Conservation (phyloP, 2,797 vertebrate species). For the Clarias pachynema region DNA sequence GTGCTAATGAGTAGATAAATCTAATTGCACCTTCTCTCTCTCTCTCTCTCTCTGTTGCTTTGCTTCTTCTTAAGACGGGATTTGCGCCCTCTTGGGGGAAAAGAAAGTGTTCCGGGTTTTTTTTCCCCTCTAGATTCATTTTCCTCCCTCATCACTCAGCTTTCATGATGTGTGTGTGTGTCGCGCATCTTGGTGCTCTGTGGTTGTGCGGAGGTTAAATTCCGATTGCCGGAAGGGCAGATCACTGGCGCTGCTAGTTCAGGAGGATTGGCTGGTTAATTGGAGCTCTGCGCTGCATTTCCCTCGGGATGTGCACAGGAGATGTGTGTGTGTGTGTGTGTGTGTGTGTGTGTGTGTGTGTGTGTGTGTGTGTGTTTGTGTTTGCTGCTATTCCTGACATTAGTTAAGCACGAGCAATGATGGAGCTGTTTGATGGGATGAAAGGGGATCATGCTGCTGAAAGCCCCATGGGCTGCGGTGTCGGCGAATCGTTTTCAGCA, state of each 20-base stretch:
- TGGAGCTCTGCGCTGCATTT: slow-evolving; percentile 50
- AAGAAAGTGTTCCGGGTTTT: not conserved
- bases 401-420: slow-evolving; percentile 23
- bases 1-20: slow-evolving; percentile 82
- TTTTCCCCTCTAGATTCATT: not conserved
- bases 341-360: slow-evolving; percentile 18
- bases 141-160: not conserved
- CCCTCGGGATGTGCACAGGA: slow-evolving; percentile 46
- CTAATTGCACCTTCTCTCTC: slow-evolving; percentile 57
- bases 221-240: slow-evolving; percentile 50
- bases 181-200: not conserved
- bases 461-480: not conserved
- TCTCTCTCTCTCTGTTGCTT: slow-evolving; percentile 11
- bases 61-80: slow-evolving; percentile 5
- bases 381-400: slow-evolving; percentile 29
- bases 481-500: not conserved
- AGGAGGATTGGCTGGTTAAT: slow-evolving; percentile 59
- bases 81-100: not conserved
- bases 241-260: slow-evolving; percentile 52
- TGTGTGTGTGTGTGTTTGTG: slow-evolving; percentile 23
- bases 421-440: slow-evolving; percentile 27
- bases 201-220: slow-evolving; percentile 46
- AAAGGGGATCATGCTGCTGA: slow-evolving; percentile 19
- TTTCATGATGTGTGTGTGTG: slow-evolving; percentile 13
- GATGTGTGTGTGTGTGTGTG: slow-evolving; percentile 36